Conservation (phyloP, 2,888 invertebrate genomes). For the Chrysolina haemoptera region DNA sequence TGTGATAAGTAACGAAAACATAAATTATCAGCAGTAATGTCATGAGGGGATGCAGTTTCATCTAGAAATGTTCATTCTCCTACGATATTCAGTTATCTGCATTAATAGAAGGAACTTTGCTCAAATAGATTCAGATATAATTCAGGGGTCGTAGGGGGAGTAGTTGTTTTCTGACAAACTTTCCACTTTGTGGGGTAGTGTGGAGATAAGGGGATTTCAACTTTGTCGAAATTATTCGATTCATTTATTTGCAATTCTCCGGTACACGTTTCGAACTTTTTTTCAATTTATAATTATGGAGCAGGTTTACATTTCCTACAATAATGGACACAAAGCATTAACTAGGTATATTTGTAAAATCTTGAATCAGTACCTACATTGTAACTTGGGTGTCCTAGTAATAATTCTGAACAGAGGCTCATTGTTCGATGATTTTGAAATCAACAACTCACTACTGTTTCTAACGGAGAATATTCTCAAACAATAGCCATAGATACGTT, state of each 20-base stretch:
- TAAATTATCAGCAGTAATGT: neutral
- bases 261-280: too few relatives aligned
- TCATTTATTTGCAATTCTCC: too few relatives aligned
- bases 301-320: neutral
- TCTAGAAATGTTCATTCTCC: neutral
- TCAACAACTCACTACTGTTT: neutral
- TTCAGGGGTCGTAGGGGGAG: too few relatives aligned
- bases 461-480: neutral
- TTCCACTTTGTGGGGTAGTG: too few relatives aligned
- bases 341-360: neutral
- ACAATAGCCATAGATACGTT: neutral
- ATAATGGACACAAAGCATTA: neutral
- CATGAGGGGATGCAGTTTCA: neutral
- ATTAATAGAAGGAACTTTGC: too few relatives aligned
- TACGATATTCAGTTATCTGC: too few relatives aligned
- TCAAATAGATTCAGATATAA: too few relatives aligned
- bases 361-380: neutral
- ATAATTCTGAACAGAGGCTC: neutral
- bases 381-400: neutral
- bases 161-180: too few relatives aligned
- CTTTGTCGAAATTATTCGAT: too few relatives aligned
- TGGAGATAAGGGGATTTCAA: too few relatives aligned
- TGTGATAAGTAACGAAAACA: neutral
- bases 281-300: too few relatives aligned
- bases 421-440: neutral